Percentiles rank a stretch among this genome's conserved stretches.
These are phyloP conservation scores for Melanostoma mellinum DNA, from an alignment of 2,888 invertebrate species.

Conservation along the genomic window DNA sequence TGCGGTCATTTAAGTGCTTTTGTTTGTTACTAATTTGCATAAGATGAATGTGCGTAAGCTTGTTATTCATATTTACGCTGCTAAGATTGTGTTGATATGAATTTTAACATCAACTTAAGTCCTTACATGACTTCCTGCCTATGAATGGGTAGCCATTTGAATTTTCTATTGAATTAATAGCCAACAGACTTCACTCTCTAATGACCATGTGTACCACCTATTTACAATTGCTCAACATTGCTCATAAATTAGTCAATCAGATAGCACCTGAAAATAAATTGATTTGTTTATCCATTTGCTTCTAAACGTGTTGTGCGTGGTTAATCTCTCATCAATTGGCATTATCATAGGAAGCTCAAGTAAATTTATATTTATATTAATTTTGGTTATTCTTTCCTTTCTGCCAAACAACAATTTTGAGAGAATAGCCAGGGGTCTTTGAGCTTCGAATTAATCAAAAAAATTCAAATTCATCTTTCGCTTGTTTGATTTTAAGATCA, in stretches of 20 bases:
- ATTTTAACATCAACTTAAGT: slow-evolving; percentile 17
- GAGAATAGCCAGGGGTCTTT: too few species aligned
- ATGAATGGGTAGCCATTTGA: slow-evolving; percentile 21
- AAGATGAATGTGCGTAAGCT: slow-evolving; percentile 56
- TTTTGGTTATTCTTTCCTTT: too few species aligned
- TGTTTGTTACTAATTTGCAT: slow-evolving; percentile 71
- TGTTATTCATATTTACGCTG: slow-evolving; percentile 61
- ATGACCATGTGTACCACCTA: background rate
- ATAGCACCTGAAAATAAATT: slow-evolving; percentile 55
- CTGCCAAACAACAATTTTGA: too few species aligned
- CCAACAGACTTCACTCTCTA: slow-evolving; percentile 4
- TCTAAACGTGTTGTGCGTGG: background rate
- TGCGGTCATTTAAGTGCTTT: slow-evolving; percentile 61
- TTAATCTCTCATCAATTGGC: too few species aligned
- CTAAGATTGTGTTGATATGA: slow-evolving; percentile 28
- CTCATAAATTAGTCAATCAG: slow-evolving; percentile 63
- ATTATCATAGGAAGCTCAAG: too few species aligned
- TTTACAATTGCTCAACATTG: background rate
- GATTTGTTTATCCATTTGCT: slow-evolving; percentile 30
- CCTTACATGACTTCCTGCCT: slow-evolving; percentile 6
- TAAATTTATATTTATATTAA: too few species aligned
- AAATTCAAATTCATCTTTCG: too few species aligned
- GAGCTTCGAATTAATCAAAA: too few species aligned
- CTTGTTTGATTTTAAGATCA: too few species aligned
- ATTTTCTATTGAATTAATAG: slow-evolving; percentile 45